These are phyloP conservation scores for Tiliacea aurago DNA, from an alignment of 2,888 invertebrate genomes.

Conservation along the genomic window DNA sequence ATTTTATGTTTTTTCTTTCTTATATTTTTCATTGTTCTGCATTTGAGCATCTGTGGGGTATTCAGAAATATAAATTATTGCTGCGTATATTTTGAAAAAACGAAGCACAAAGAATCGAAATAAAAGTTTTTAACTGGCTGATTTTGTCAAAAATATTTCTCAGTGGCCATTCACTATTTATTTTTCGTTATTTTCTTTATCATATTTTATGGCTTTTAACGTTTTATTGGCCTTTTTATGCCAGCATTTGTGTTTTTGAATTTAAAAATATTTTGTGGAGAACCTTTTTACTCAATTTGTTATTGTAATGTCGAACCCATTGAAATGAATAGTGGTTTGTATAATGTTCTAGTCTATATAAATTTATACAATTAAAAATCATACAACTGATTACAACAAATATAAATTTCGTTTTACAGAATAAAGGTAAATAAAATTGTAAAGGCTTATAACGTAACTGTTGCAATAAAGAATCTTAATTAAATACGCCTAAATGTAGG, in stretches of 20 bases:
- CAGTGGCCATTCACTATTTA: conserved; percentile 5
- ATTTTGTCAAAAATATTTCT: conserved; percentile 15
- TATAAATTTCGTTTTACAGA: not conserved
- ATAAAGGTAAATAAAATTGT: conserved; percentile 36
- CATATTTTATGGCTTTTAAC: not conserved
- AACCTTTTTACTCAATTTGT: conserved; percentile 2
- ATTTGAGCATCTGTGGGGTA: conserved; percentile 6
- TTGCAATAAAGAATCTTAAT: conserved; percentile 72
- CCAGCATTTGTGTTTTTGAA: not conserved
- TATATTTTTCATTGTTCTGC: conserved; percentile 16
- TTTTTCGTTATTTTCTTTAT: conserved; percentile 1
- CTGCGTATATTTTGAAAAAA: conserved; percentile 18
- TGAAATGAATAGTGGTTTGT: not conserved
- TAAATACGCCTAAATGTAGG: conserved; percentile 79
- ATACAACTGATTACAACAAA: not conserved
- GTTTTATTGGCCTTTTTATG: not conserved
- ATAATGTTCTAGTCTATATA: not conserved
- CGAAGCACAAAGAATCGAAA: not conserved
- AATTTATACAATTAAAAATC: not conserved
- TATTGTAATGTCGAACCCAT: not conserved
- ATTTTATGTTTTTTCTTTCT: conserved; percentile 19
- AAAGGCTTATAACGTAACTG: conserved; percentile 58
- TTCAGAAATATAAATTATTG: conserved; percentile 1
- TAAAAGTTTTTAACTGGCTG: conserved; percentile 14
- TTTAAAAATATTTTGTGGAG: not conserved